Base-by-base conservation (phyloP, 2,888 invertebrate genomes). In the Caenorhabditis sp. region DNA sequence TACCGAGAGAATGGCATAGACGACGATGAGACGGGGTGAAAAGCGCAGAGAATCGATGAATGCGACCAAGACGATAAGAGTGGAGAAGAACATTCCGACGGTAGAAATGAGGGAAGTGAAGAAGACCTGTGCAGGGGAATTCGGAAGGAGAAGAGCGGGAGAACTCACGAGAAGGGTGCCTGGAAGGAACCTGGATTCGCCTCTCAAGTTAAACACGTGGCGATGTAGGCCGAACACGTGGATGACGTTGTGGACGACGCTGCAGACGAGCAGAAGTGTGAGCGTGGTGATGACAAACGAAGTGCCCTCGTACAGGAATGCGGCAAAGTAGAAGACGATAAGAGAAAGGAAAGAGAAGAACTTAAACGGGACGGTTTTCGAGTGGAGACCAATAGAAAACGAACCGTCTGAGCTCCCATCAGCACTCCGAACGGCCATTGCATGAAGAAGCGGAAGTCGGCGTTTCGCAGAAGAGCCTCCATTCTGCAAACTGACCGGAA, bases 21-120 rank as follows among this genome's bases (percentile, higher is more conserved):
- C 68, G 39, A 83, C 20, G 30, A 81, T 83, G 30, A 81, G 66
- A n/a, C 62, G 37, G 39, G 59, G 7, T 1, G 58, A 71, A 71
- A 78, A 84, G 20, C 82, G 78, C 15, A 84, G 68, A 7, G 84
- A 81, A 48, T 84, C 82, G 59, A 84, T 68, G 55, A 82, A 71
- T 1, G 66, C 78, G 46, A 84, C 73, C 32, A 81, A 55, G 17
- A 73, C 68, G 53, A 82, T 79, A 17, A 84, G 73, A 4, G 76
- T 63, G 2, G 79, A 74, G 59, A 84, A 75, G 8, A 52, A 58
- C 55, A 78, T 68, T 32, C 70, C 56, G 37, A 83, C 22, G 48
- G 61, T 66, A 37, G 77, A 77, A 17, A 83, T 27, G 7, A 77
- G 66, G n/a, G 80, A 76, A 1, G 72, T 46, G 37, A 74, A 46